Percentiles rank a stretch among this genome's conserved stretches.
Evolutionary conservation across 2,797 vertebrate genomes (phyloP).

Genomic region (Monodelphis domestica): DNA sequence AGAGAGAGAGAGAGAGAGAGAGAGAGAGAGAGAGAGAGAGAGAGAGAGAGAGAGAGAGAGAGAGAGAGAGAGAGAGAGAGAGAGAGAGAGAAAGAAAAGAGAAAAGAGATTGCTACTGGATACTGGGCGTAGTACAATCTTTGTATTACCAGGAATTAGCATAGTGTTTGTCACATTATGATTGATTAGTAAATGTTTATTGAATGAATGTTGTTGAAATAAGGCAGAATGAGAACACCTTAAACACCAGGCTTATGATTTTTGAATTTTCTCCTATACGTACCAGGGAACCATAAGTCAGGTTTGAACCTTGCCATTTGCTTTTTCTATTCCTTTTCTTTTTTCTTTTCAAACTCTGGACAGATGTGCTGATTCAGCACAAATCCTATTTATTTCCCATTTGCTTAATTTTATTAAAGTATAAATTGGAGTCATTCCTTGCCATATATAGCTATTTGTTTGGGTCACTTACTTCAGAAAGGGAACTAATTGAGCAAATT

Average conservation of each 20-base stretch:
- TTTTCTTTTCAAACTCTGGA: conserved; percentile 46
- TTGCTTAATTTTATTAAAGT: conserved; percentile 35
- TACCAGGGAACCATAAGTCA: background rate
- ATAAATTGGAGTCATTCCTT: conserved; percentile 36
- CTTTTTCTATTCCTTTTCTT: conserved; percentile 11
- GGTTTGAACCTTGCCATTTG: background rate
- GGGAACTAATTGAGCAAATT: background rate
- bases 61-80: no score
- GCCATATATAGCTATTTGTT: conserved; percentile 33
- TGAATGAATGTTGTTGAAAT: background rate
- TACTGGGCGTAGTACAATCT: no score
- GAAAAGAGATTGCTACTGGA: background rate
- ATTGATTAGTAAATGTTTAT: background rate
- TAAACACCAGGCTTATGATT: background rate
- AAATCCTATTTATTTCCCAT: conserved; percentile 28
- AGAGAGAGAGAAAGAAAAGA: no score
- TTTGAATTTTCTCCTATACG: background rate
- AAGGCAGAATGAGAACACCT: background rate
- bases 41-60: no score
- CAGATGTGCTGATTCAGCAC: conserved; percentile 20
- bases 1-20: no score
- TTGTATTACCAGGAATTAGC: background rate
- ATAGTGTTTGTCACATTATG: background rate
- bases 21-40: no score
- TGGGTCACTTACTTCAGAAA: conserved; percentile 32